phyloP scores from a whole-genome alignment of 2,113 vertebrate species.

The Psilopsiagon aurifrons region DNA sequence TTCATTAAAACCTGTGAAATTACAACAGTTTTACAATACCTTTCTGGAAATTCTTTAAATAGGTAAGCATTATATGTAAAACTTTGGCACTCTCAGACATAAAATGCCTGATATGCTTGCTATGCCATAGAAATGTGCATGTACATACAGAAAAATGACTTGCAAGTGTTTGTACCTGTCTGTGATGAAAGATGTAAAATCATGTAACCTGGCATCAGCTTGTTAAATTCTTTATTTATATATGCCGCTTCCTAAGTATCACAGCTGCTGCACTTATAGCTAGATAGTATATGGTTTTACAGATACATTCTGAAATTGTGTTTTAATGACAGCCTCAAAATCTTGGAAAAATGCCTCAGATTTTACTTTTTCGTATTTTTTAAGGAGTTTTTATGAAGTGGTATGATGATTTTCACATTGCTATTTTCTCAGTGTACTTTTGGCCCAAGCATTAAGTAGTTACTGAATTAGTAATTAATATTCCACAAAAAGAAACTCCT shows the following conservation, averaged over 20 bases:
- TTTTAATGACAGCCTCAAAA: not conserved
- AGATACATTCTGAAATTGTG: not conserved
- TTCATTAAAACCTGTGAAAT: not conserved
- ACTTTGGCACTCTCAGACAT: not conserved
- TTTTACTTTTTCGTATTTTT: not conserved
- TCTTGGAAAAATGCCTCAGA: not conserved
- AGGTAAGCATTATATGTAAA: not conserved
- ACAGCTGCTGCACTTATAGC: not conserved
- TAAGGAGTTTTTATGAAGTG: not conserved
- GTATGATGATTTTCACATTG: not conserved
- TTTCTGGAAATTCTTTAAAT: not conserved
- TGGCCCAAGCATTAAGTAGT: not conserved
- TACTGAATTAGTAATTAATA: not conserved
- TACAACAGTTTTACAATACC: not conserved
- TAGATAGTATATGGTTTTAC: not conserved
- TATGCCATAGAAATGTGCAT: not conserved
- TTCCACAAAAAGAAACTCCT: not conserved
- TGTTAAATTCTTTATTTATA: not conserved
- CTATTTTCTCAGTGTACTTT: not conserved
- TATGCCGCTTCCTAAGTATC: not conserved
- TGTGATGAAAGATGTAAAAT: not conserved
- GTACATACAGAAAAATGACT: not conserved
- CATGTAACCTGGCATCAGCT: not conserved
- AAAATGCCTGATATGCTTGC: not conserved
- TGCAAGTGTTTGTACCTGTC: not conserved